Percentiles rank a stretch among this genome's conserved stretches.
Conservation (phyloP, 53 echinoderm and acorn worm genomes). For the Echinometra lucunter region DNA sequence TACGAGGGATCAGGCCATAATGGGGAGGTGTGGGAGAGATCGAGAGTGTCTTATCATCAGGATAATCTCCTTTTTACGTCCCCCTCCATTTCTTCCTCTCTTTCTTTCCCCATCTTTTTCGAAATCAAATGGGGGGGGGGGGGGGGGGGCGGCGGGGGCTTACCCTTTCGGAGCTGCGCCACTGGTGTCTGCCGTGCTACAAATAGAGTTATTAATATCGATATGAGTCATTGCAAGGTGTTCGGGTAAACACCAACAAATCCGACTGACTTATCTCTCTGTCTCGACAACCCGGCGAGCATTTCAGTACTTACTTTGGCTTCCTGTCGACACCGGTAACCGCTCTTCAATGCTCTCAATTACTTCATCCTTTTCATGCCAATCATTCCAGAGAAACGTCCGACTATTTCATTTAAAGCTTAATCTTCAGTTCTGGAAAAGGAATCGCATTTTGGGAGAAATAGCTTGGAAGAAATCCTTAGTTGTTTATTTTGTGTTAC, state of each 20-base stretch:
- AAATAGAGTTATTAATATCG: background rate
- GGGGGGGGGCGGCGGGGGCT: too few relatives aligned
- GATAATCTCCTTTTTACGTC: too few relatives aligned
- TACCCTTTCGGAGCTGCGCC: too few relatives aligned
- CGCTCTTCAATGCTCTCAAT: background rate
- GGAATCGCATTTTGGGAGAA: background rate
- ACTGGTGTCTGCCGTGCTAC: too few relatives aligned
- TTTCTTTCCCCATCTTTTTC: background rate
- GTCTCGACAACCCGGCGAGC: slow-evolving; percentile 18
- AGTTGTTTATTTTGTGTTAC: too few relatives aligned
- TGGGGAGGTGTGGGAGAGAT: too few relatives aligned
- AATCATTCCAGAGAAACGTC: background rate
- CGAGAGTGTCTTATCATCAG: too few relatives aligned
- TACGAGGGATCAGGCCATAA: too few relatives aligned
- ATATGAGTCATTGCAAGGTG: slow-evolving; percentile 2
- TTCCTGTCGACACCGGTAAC: background rate
- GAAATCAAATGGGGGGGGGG: background rate
- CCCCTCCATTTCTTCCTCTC: background rate
- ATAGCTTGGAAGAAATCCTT: background rate
- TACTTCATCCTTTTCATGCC: background rate
- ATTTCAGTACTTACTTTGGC: background rate
- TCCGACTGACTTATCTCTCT: background rate
- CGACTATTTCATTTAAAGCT: background rate
- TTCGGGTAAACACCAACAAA: background rate
- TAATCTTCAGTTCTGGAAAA: background rate